Evolutionary conservation across 2,888 invertebrate genomes (phyloP), one percentile per base, ranked within the genome.

Genomic region (Ecdyonurus torrentis): DNA sequence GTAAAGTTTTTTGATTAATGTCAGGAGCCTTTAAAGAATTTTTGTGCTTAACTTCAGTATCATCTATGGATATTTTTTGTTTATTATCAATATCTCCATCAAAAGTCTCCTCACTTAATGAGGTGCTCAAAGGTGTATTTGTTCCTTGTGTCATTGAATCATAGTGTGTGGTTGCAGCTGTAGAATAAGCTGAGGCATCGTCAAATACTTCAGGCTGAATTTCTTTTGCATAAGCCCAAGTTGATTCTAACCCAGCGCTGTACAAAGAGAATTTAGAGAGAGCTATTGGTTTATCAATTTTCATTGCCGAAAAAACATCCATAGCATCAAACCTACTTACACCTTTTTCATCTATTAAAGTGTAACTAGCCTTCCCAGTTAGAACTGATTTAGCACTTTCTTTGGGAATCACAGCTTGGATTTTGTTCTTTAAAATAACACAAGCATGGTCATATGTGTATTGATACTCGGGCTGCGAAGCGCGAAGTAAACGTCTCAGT

Each of bases 321-420:
- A 87, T 76, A 7, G 55, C 55, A 22, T 55, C 55, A 22, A 89
- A 88, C 70, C 84, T 84, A 64, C 82, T 82, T 50, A 89, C 83
- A 23, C 89, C 89, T 66, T 79, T 82, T 73, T 89, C 89, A 69
- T 89, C 88, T 2, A 89, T 79, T 7, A 89, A 82, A 15, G 86
- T 84, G 70, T 89, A 89, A 1, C 87, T 81, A 0, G 87, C 82
- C 74, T 87, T 80, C 2, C 89, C 89, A 1, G 85, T 85, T 10
- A 88, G 74, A 1, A 89, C 87, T 20, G 84, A 83, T 37, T 86
- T 79, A 63, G 86, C 83, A 0, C 86, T 85, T 73, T 89, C 88
- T 62, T 85, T 80, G 0, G 89, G 89, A 2, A 89, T 83, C 1
- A 89, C 86, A 0, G 86, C 86, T 71, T 89, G 87, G 55, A 85